These are phyloP conservation scores for Sminthopsis crassicaudata DNA, from an alignment of 2,113 vertebrate genomes.

Conservation along the genomic window DNA sequence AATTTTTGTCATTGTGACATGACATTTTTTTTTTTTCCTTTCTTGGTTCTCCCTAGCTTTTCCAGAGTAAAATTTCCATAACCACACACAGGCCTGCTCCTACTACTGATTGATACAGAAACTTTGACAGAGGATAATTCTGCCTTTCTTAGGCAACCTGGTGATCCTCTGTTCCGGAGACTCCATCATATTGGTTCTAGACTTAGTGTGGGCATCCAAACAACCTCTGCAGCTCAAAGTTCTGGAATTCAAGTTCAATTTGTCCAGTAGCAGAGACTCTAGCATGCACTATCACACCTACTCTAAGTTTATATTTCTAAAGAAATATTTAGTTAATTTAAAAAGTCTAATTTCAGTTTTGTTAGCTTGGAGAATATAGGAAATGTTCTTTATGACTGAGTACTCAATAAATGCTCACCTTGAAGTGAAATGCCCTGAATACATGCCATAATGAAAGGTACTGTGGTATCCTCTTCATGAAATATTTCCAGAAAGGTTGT, in stretches of 20 bases:
- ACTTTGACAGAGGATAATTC: neutral
- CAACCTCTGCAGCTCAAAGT: neutral
- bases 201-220: neutral
- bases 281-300: neutral
- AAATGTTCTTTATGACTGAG: neutral
- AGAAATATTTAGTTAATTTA: neutral
- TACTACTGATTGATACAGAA: neutral
- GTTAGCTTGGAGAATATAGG: neutral
- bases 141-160: neutral
- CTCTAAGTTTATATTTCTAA: neutral
- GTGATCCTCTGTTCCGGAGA: neutral
- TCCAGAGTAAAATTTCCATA: neutral
- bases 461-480: no score
- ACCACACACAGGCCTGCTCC: neutral
- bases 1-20: neutral
- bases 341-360: neutral
- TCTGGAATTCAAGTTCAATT: neutral
- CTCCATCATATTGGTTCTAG: neutral
- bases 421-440: neutral
- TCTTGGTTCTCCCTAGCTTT: neutral
- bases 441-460: no score
- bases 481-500: neutral
- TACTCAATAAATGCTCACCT: neutral
- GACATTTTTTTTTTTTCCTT: neutral
- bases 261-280: neutral